Base-by-base conservation (phyloP, 2,888 invertebrate genomes). In the Folsomia candida region DNA sequence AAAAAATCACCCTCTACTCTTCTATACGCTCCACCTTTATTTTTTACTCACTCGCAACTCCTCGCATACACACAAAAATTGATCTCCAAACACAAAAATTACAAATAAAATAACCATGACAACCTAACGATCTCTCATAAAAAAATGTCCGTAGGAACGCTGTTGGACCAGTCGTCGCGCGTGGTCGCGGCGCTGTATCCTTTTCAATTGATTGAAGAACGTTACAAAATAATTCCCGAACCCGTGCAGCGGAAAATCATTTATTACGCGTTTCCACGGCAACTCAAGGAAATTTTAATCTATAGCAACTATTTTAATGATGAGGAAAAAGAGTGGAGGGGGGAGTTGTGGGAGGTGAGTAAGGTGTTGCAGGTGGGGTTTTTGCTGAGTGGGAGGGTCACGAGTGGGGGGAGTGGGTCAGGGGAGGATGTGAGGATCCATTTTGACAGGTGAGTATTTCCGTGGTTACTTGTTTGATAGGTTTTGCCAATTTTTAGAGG, bases 211-310 rank as follows among this genome's bases (percentile, higher is more conserved):
- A 91, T 93, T 82, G 93, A 93, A 85, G 92, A 92, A 84, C 88
- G 91, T 79, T 92, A 91, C 84, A 90, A 91, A 83, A 88, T 92
- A 81, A 92, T 93, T 84, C 93, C 93, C 79, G 93, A 93, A 84
- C 92, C 92, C 79, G 92, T 93, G 83, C 93, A 93, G 84, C 87
- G 91, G 80, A 87, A 92, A 82, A 91, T 93, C 83, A 91, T 93
- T 82, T 93, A 88, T 86, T 93, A 92, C 91, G 92, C 92, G 78
- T 93, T 93, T 85, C 93, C 93, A 80, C 86, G 92, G 81, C 90
- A 92, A 83, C 93, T 93, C 84, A 87, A 90, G 82, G 92, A 92
- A 85, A 92, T 93, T 83, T 91, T 91, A 85, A 92, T 93, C 91
- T 93, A 93, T 86, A 92, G 91, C 81, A 67, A 69, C 26, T 76